Evolutionary conservation across 1,140 invertebrate genomes (phyloP), one percentile per base, ranked within the genome.

Genomic region (Drosophila elegans): DNA sequence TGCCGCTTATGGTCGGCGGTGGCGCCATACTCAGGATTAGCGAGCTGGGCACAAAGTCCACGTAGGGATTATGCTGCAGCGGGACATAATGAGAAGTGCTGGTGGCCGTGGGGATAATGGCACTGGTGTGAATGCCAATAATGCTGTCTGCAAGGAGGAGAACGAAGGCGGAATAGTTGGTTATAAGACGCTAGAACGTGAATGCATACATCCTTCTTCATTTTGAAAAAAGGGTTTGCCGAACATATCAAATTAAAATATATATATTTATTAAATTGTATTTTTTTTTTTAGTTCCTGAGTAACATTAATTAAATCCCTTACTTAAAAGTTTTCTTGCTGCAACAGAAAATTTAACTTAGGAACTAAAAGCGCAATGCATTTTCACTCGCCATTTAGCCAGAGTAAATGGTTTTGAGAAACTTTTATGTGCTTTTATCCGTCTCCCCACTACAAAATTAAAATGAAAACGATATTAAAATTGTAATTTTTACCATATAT

Each of bases 101-200:
- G 36, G 21, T 67, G 27, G 49, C 53, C 16, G 66, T 53, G 45
- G 67, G 69, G 32, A 78, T 51, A n/a, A 78, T 68, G 42, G 60
- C 61, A 52, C 71, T 81, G 44, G 71, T 79, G 48, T 90, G 89
- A 48, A 92, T 90, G 46, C 91, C 91, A 73, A 92, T 92, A 51
- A 92, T 91, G 55, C 90, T 92, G 46, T 92, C 91, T 92, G 85
- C 2, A 71, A 66, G 27, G 34, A 53, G 21, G 12, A 3, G 4
- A 1, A 27, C 4, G 11, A 0, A 27, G 34, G 34, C 16, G 49
- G 6, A 7, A 3, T 13, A 3, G 46, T 2, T 9, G 48, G 25
- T 48, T 42, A 41, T 45, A 49, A 60, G 52, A 39, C 25, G 3
- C 34, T 7, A 10, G 12, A 39, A 62, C 49, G 48, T 49, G 12